Evolutionary conservation across 2,113 vertebrate species (phyloP).

Genomic region (Melanerpes formicivorus): DNA sequence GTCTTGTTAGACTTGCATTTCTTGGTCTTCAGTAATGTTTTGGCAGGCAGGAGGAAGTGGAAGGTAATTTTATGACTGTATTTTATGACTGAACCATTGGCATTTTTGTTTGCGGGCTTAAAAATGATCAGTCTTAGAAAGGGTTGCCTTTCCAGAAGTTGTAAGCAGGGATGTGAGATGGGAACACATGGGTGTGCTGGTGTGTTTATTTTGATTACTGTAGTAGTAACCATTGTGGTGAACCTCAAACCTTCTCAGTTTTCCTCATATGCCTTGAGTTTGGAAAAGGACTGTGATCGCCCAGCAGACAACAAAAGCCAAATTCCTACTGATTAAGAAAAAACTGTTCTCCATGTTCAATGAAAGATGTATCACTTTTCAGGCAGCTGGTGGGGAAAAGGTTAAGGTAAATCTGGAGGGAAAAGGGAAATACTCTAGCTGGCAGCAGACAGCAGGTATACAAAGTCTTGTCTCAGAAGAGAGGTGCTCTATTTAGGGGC

Average conservation of each 20-base stretch:
- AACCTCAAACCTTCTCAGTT: neutral
- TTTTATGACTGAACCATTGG: neutral
- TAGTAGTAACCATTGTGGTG: neutral
- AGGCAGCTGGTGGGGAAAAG: conserved; percentile 13
- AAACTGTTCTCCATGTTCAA: neutral
- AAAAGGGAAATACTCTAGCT: conserved; percentile 42
- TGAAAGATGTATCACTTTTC: neutral
- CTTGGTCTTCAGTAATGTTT: neutral
- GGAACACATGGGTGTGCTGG: fast-evolving
- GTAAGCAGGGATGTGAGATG: neutral
- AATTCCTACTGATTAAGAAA: conserved; percentile 2
- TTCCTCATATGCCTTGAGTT: neutral
- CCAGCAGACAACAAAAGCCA: neutral
- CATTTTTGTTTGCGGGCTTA: neutral
- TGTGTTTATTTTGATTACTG: conserved; percentile 15
- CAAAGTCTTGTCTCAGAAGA: conserved; percentile 34
- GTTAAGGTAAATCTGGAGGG: conserved; percentile 35
- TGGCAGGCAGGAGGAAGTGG: neutral
- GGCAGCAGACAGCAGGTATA: conserved; percentile 4
- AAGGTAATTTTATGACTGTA: neutral
- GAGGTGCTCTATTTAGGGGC: conserved; percentile 59
- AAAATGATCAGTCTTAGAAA: neutral
- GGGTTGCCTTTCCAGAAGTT: neutral
- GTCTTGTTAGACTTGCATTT: neutral
- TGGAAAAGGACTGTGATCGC: neutral